Conservation (phyloP, 2,113 vertebrate species). For the Gnathonemus longibarbis region DNA sequence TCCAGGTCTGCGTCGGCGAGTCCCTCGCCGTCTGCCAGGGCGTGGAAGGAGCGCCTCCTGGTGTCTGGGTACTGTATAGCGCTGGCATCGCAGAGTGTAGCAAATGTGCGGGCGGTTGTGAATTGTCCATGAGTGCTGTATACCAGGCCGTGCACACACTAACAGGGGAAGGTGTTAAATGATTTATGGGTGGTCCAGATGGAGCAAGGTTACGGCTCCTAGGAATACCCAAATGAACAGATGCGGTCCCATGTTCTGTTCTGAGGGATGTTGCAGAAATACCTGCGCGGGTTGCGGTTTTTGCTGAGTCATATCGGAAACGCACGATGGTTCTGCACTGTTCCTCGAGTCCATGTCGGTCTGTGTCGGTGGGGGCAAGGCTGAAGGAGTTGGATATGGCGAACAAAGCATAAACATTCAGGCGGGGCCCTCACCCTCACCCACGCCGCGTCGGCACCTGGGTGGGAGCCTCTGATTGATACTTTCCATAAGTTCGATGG, state of each 20-base stretch:
- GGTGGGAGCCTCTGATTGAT: slow-evolving; percentile 56
- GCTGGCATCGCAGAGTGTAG: background rate
- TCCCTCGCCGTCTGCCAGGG: slow-evolving; percentile 11
- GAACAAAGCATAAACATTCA: slow-evolving; percentile 45
- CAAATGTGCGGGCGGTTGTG: background rate
- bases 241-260: too few species aligned
- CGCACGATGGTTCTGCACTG: background rate
- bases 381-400: background rate
- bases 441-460: slow-evolving; percentile 32
- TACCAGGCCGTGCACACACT: background rate
- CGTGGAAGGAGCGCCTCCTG: background rate
- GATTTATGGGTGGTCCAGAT: background rate
- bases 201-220: background rate
- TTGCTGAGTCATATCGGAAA: background rate
- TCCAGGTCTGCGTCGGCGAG: slow-evolving; percentile 19
- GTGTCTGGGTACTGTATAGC: background rate
- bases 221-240: background rate
- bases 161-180: background rate
- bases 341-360: slow-evolving; percentile 37
- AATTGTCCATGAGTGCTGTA: background rate
- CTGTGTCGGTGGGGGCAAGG: slow-evolving; percentile 52
- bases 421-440: slow-evolving; percentile 46
- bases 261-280: background rate
- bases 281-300: background rate
- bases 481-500: slow-evolving; percentile 68